Base-by-base conservation (phyloP, 2,113 vertebrate species). In the Morphnarchus princeps region DNA sequence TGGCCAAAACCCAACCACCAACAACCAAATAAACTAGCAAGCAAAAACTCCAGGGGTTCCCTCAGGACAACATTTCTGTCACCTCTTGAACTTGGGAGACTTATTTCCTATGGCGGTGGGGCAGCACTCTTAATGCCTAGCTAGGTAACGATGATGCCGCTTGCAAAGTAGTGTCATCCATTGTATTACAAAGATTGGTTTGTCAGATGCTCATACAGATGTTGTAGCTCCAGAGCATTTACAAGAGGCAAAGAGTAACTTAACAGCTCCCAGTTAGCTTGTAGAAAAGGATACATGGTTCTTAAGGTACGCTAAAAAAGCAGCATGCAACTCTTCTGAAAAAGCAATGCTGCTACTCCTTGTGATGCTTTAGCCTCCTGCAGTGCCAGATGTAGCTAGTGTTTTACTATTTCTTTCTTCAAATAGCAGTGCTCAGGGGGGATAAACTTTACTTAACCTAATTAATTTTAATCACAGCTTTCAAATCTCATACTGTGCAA, bases 391-490 rank as follows among this genome's bases (percentile, higher is more conserved):
- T 98, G 98, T 92, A 97, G 96, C 82, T 91, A n/a, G 73, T 96
- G 55, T 98, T 98, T 98, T 98, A 97, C 96, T 97, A 90, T 96
- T 97, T 97, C 98, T 98, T 98, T 96, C 98, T 97, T 98, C 97
- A 98, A 98, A 97, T 91, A 98, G 98, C 97, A 95, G 97, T 97
- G 98, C 98, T 98, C 98, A 98, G 97, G 98, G 98, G 98, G 98
- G 97, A 98, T 98, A 98, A 98, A 98, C 98, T 98, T 98, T 98
- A 98, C 98, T 98, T 98, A 98, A 98, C 98, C 98, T 98, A 98
- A 98, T 98, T 98, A 98, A 98, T 98, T 98, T 98, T 98, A 98
- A 98, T 98, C 98, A 98, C 98, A 98, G 98, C 98, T 98, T 98
- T 98, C 98, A 97, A 98, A 98, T 97, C 98, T 98, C 98, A 98